These are phyloP conservation scores for Tauraco erythrolophus DNA, from an alignment of 2,113 vertebrate genomes.

Conservation along the genomic window DNA sequence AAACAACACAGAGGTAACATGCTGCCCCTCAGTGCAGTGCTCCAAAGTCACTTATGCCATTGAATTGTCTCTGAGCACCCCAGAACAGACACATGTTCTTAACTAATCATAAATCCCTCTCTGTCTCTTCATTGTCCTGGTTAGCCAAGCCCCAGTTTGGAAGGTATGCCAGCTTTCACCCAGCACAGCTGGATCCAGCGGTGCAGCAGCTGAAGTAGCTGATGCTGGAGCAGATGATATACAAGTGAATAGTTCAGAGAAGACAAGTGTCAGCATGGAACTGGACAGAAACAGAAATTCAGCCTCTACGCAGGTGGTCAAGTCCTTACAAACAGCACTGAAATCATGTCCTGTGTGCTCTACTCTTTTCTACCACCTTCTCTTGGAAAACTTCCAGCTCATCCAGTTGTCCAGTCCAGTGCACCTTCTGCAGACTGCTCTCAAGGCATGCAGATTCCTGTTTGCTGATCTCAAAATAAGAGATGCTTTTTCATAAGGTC, in stretches of 20 bases:
- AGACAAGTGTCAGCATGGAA: not conserved
- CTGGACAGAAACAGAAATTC: not conserved
- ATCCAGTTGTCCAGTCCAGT: not conserved
- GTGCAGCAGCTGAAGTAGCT: not conserved
- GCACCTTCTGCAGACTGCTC: not conserved
- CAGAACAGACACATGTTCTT: not conserved
- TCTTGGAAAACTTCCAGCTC: not conserved
- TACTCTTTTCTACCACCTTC: not conserved
- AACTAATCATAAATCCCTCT: not conserved
- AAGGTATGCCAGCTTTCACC: not conserved
- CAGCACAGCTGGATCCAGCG: not conserved
- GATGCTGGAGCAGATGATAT: not conserved
- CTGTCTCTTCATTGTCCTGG: not conserved
- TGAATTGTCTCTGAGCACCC: rapidly evolving
- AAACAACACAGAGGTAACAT: not conserved
- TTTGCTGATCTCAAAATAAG: rapidly evolving
- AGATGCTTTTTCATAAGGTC: not conserved
- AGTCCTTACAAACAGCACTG: not conserved
- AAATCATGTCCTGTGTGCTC: not conserved
- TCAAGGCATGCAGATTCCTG: not conserved
- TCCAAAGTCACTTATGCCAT: not conserved
- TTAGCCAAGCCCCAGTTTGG: not conserved
- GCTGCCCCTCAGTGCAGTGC: not conserved
- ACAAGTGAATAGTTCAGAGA: not conserved
- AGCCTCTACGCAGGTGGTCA: not conserved